Evolutionary conservation across 2,113 vertebrate species (phyloP), one percentile per base, ranked within the genome.

Genomic region (Hucho hucho): DNA sequence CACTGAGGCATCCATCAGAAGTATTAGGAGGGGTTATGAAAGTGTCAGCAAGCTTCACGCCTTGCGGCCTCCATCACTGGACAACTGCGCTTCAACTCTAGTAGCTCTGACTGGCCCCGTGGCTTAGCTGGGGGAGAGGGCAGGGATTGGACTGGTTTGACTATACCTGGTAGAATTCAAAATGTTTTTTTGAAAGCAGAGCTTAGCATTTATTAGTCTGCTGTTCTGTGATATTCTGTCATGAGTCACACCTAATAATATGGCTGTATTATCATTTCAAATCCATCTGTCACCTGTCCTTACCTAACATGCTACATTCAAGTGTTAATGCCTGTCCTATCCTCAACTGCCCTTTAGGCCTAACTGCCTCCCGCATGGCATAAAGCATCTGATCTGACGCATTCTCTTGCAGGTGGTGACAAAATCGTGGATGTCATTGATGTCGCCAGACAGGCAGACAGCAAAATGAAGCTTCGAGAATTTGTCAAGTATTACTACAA

Each of bases 391-490:
- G 1, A 61, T 3, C 18, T 74, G 22, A 74, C 14, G 3, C 43
- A 25, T 75, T 47, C 13, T 81, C 88, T 84, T 84, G 67, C 87
- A 96, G 95, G 95, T 90, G 95, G 95, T 14, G 94, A 96, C 80
- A 96, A 96, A 90, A 92, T 96, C 78, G 96, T 96, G 78, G 95
- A 96, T 79, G 95, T 96, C 81, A 96, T 96, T 82, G 95, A 96
- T 84, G 95, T 96, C 87, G 95, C 95, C 84, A 93, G 95, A 77
- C 95, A 96, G 89, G 95, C 95, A 69, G 95, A 96, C 92, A 95
- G 95, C 91, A 96, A 96, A 87, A 96, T 96, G 90, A 96, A 94
- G 75, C 93, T 96, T 53, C 91, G 93, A 83, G 94, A 95, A 84
- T 96, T 96, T 28, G 92, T 96, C 77, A 94, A 95, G 80, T 96